These are phyloP conservation scores for Glomeris maerens DNA, from an alignment of 1,140 invertebrate species.

Conservation along the genomic window DNA sequence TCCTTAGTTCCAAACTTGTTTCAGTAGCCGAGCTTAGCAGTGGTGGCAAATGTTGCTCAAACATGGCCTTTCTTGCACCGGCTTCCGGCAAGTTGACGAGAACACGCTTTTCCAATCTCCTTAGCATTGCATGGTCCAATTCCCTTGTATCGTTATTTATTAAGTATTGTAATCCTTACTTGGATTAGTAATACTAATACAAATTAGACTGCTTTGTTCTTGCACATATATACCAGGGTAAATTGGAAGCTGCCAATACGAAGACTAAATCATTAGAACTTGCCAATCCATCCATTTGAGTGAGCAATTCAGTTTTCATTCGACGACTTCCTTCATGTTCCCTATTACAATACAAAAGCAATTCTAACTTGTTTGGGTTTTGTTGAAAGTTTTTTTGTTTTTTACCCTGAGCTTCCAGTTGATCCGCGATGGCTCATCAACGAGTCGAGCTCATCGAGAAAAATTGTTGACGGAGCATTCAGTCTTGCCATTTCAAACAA, in stretches of 20 bases:
- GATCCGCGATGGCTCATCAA: slow-evolving; percentile 37
- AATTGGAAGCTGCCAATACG: slow-evolving; percentile 74
- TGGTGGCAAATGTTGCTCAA: slow-evolving; percentile 37
- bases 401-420: neutral
- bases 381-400: too few relatives aligned
- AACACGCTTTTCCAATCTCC: slow-evolving; percentile 77
- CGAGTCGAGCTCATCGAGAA: slow-evolving; percentile 39
- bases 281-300: slow-evolving; percentile 54
- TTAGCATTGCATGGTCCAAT: slow-evolving; percentile 69
- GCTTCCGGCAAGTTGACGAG: slow-evolving; percentile 57
- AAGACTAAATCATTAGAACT: slow-evolving; percentile 51
- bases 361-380: too few relatives aligned
- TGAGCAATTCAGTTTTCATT: slow-evolving; percentile 55
- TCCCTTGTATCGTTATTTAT: slow-evolving; percentile 53
- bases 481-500: slow-evolving; percentile 39
- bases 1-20: slow-evolving; percentile 29
- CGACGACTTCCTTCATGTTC: slow-evolving; percentile 41
- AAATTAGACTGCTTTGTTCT: slow-evolving; percentile 1
- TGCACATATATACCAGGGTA: slow-evolving; percentile 88
- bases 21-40: slow-evolving; percentile 18
- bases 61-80: slow-evolving; percentile 47
- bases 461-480: slow-evolving; percentile 39
- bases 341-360: slow-evolving; percentile 18
- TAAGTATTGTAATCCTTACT: slow-evolving; percentile 1
- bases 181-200: slow-evolving; percentile 6